A percentile compares a stretch with the other conserved stretches of the same genome.
Evolutionary conservation across 1,140 invertebrate species (phyloP).

Genomic region (Drosophila tristis): DNA sequence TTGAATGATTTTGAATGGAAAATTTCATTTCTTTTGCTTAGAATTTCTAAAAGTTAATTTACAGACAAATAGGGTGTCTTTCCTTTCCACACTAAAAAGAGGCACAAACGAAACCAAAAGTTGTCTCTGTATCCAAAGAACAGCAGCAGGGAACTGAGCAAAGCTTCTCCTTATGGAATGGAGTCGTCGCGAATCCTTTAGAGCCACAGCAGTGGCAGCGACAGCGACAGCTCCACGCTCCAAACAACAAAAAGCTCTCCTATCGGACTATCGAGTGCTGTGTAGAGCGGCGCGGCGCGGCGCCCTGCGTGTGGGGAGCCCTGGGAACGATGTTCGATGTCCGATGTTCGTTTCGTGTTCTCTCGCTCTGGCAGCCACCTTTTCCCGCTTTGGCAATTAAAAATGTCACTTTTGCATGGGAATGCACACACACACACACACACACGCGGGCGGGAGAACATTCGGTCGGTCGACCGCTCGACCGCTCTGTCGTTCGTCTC

Average conservation of each 20-base stretch:
- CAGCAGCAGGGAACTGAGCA: slow-evolving; percentile 71
- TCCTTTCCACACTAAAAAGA: slow-evolving; percentile 15
- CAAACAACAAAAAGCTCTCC: slow-evolving; percentile 52
- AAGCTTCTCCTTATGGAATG: slow-evolving; percentile 56
- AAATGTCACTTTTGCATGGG: slow-evolving; percentile 81
- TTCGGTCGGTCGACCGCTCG: background rate
- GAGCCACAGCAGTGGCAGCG: too few species aligned
- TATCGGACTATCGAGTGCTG: slow-evolving; percentile 17
- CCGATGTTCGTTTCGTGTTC: slow-evolving; percentile 3
- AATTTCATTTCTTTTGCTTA: background rate
- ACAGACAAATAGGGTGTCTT: background rate
- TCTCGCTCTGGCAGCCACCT: slow-evolving; percentile 13
- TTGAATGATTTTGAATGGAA: background rate
- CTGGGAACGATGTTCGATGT: too few species aligned
- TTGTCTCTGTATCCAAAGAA: slow-evolving; percentile 63
- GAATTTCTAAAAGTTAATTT: background rate
- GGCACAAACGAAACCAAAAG: slow-evolving; percentile 67
- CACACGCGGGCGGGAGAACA: too few species aligned
- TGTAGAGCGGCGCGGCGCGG: too few species aligned
- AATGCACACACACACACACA: slow-evolving; percentile 34
- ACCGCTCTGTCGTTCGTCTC: slow-evolving; percentile 7
- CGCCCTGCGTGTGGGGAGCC: slow-evolving; percentile 32
- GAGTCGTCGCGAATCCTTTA: slow-evolving; percentile 28
- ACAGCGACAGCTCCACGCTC: background rate
- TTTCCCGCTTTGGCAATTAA: slow-evolving; percentile 51